Evolutionary conservation across 2,888 invertebrate species (phyloP).

Genomic region (Embidobia sp.): DNA sequence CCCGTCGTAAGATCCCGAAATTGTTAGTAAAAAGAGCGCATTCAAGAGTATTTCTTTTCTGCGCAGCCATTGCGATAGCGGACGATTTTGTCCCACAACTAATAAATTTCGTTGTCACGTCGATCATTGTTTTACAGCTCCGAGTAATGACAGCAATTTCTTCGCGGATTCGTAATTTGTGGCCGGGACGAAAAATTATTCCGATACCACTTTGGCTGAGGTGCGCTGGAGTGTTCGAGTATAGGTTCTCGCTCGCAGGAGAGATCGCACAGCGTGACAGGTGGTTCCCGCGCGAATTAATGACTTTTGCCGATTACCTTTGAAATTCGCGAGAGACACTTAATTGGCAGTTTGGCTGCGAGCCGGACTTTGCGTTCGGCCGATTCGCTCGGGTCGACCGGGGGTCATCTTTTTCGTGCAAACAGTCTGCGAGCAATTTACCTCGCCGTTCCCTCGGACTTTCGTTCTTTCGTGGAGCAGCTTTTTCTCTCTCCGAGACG

Average conservation of each 20-base stretch:
- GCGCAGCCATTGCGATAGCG: too few relatives aligned
- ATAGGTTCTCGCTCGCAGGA: not conserved
- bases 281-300: slow-evolving; percentile 70
- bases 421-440: slow-evolving; percentile 1
- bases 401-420: slow-evolving; percentile 39
- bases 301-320: slow-evolving; percentile 68
- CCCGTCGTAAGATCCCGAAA: too few relatives aligned
- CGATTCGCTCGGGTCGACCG: slow-evolving; percentile 37
- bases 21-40: too few relatives aligned
- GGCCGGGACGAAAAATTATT: not conserved
- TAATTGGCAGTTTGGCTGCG: slow-evolving; percentile 53
- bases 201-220: not conserved
- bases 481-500: slow-evolving; percentile 3
- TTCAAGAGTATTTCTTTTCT: too few relatives aligned
- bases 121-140: not conserved
- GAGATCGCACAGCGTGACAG: slow-evolving; percentile 63
- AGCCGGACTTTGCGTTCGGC: slow-evolving; percentile 15
- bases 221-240: not conserved
- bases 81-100: not conserved
- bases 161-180: slow-evolving; percentile 27
- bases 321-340: slow-evolving; percentile 49
- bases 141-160: slow-evolving; percentile 9
- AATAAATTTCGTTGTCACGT: slow-evolving; percentile 10
- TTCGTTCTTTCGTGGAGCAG: not conserved
- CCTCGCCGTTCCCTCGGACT: not conserved